Conservation (phyloP, 2,797 vertebrate genomes). For the Melanotaenia pygmaea region DNA sequence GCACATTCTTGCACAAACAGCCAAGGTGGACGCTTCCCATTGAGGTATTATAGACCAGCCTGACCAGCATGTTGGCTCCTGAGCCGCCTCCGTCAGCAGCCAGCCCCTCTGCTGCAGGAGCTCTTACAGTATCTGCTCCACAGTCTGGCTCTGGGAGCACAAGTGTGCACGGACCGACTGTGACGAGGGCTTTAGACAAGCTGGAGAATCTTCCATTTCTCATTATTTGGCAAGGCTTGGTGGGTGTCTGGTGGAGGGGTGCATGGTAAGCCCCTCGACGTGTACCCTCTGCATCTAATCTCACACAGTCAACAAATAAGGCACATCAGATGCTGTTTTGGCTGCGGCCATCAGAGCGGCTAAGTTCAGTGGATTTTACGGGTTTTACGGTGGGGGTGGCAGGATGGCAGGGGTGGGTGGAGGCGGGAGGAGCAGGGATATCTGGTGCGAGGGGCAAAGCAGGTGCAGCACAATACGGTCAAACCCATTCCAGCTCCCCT, state of each 20-base stretch:
- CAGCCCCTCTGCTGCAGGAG: conserved; percentile 20
- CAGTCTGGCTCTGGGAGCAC: conserved; percentile 63
- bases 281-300: conserved; percentile 83
- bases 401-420: conserved; percentile 22
- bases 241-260: conserved; percentile 61
- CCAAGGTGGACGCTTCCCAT: conserved; percentile 1
- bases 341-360: conserved; percentile 73
- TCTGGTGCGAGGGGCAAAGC: conserved; percentile 63
- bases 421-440: conserved; percentile 52
- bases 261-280: conserved; percentile 78
- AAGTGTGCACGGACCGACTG: conserved; percentile 56
- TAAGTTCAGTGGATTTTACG: conserved; percentile 84
- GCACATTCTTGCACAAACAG: conserved; percentile 15
- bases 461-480: conserved; percentile 79
- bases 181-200: conserved; percentile 63
- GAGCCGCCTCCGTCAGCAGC: conserved; percentile 18
- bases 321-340: conserved; percentile 87
- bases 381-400: conserved; percentile 67
- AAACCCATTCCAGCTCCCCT: conserved; percentile 67
- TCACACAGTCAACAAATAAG: conserved; percentile 86
- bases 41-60: not conserved
- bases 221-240: conserved; percentile 63
- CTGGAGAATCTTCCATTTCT: conserved; percentile 62
- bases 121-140: conserved; percentile 53
- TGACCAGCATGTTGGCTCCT: conserved; percentile 4